These are phyloP conservation scores for Ophioninae sp. DNA, from an alignment of 2,888 invertebrate species.

Conservation along the genomic window DNA sequence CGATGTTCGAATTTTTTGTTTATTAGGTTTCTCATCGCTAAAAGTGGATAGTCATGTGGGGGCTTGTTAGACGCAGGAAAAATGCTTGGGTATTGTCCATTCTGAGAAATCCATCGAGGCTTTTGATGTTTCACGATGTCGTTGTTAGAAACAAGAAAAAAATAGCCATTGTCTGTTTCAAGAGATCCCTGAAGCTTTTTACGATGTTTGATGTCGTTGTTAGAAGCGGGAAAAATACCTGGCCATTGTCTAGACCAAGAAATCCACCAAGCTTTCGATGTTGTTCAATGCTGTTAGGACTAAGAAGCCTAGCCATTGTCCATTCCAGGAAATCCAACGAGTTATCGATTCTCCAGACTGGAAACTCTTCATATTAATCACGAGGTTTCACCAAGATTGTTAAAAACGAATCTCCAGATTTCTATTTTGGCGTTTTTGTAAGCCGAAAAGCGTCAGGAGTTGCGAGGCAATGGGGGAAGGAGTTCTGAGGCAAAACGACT, in stretches of 20 bases:
- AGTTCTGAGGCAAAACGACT: not conserved
- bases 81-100: not conserved
- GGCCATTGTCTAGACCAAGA: too few species aligned
- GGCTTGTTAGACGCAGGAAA: not conserved
- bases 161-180: too few species aligned
- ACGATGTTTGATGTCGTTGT: too few species aligned
- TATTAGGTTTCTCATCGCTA: not conserved
- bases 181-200: too few species aligned
- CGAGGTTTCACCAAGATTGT: not conserved
- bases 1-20: not conserved
- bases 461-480: conserved; percentile 6
- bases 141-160: too few species aligned
- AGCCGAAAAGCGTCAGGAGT: not conserved
- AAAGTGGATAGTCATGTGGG: conserved; percentile 32
- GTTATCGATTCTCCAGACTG: not conserved
- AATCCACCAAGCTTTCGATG: too few species aligned
- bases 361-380: not conserved
- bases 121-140: too few species aligned
- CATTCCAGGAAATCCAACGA: not conserved
- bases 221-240: too few species aligned
- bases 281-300: too few species aligned
- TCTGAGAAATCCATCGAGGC: not conserved
- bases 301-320: not conserved
- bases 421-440: not conserved
- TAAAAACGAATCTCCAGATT: not conserved